Conservation (phyloP, 1,140 invertebrate species). For the Sinella curviseta region DNA sequence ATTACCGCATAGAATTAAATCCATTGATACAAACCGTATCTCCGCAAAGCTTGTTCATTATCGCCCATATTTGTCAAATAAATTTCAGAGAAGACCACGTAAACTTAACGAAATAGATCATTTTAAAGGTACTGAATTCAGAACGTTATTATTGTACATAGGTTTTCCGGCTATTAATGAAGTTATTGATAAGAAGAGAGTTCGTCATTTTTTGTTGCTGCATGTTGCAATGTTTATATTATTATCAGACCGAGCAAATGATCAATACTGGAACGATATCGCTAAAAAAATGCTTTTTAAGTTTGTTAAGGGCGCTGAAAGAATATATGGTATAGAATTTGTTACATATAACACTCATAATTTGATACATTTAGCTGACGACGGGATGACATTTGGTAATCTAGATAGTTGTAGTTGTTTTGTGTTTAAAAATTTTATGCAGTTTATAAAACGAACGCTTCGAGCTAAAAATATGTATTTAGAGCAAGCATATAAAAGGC, state of each 20-base stretch:
- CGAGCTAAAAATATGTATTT: not conserved
- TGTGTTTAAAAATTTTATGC: slow-evolving; percentile 17
- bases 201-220: not conserved
- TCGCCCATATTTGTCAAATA: not conserved
- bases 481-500: not conserved
- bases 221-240: slow-evolving; percentile 20
- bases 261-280: not conserved
- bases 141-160: slow-evolving; percentile 1
- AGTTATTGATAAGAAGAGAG: slow-evolving; percentile 39
- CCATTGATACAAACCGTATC: not conserved
- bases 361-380: too few species aligned
- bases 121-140: slow-evolving; percentile 15
- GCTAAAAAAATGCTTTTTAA: not conserved
- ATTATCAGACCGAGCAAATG: not conserved
- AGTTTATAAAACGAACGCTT: not conserved
- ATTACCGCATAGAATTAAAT: not conserved
- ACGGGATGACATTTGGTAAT: not conserved
- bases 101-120: slow-evolving; percentile 12
- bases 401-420: not conserved
- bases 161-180: slow-evolving; percentile 1
- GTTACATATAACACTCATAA: not conserved
- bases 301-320: not conserved
- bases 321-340: slow-evolving; percentile 7
- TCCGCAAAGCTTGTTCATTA: not conserved
- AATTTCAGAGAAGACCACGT: not conserved